These are phyloP conservation scores for Corythoichthys intestinalis DNA, from an alignment of 2,113 vertebrate genomes.

Conservation along the genomic window DNA sequence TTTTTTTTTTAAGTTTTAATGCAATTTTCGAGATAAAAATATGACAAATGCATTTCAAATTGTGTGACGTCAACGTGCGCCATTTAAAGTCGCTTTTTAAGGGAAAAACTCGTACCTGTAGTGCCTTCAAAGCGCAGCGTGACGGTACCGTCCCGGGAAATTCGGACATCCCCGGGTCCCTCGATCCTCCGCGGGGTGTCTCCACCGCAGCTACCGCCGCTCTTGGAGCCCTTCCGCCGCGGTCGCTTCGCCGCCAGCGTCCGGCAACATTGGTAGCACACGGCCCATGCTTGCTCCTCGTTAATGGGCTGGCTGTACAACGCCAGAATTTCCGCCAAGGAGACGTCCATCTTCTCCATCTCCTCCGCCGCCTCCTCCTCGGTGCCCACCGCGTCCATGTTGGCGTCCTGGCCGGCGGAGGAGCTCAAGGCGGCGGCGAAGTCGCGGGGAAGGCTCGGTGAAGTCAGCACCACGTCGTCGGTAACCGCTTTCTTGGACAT, in stretches of 20 bases:
- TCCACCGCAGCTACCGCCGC: constrained; percentile 27
- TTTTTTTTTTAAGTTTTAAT: too few species aligned
- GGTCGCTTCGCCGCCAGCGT: constrained; percentile 68
- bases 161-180: constrained; percentile 76
- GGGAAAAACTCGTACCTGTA: constrained; percentile 57
- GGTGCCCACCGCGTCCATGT: constrained; percentile 8
- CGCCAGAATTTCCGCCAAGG: constrained; percentile 83
- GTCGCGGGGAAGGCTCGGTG: constrained; percentile 48
- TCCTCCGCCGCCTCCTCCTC: constrained; percentile 43
- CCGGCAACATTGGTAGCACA: constrained; percentile 89
- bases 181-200: constrained; percentile 54
- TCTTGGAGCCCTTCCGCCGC: constrained; percentile 58
- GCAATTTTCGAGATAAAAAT: too few species aligned
- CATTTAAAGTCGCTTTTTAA: not conserved
- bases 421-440: constrained; percentile 37
- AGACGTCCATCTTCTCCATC: constrained; percentile 74
- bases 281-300: constrained; percentile 97
- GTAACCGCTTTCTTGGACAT: constrained; percentile 67
- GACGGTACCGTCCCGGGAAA: constrained; percentile 83
- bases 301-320: constrained; percentile 94
- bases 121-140: constrained; percentile 38
- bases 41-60: not conserved
- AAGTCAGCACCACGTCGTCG: constrained; percentile 58
- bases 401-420: not conserved
- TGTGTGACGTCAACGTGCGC: not conserved